Percentiles rank a stretch among this genome's conserved stretches.
Conservation (phyloP, 2,113 vertebrate genomes). For the Perca schrenkii region DNA sequence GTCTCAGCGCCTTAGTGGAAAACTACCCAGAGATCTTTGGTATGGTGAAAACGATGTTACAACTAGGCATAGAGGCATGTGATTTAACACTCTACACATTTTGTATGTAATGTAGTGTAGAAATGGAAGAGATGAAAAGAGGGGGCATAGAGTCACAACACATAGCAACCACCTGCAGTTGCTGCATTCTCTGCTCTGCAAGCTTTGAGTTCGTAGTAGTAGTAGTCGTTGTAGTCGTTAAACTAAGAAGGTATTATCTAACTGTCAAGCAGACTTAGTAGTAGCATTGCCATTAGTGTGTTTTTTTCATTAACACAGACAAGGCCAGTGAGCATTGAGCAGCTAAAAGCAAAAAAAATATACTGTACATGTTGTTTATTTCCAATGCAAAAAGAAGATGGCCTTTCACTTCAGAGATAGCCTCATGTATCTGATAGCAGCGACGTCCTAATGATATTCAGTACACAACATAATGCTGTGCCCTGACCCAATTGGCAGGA, state of each 20-base stretch:
- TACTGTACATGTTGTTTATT: constrained; percentile 8
- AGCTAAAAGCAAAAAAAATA: not conserved
- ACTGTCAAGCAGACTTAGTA: not conserved
- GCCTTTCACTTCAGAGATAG: constrained; percentile 36
- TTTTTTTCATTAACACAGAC: constrained; percentile 7
- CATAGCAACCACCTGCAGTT: not conserved
- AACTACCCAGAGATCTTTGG: not conserved
- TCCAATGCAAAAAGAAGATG: not conserved
- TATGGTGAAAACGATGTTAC: not conserved
- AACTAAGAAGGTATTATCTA: not conserved
- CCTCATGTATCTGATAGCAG: constrained; percentile 34
- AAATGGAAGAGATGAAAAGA: not conserved
- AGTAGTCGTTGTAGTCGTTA: not conserved
- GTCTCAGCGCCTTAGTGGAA: not conserved
- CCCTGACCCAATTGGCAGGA: constrained; percentile 62
- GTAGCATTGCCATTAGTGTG: not conserved
- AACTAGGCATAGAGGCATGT: not conserved
- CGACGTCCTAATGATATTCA: constrained; percentile 30
- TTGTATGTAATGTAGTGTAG: not conserved
- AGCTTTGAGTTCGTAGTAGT: constrained; percentile 3
- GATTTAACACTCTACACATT: too few relatives aligned
- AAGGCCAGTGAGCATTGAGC: constrained; percentile 1
- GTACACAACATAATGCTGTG: constrained; percentile 37
- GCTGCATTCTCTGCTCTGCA: not conserved
- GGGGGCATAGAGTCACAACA: not conserved